These are phyloP conservation scores for Sinohyriopsis cumingii DNA, from an alignment of 2,888 invertebrate species.

Conservation along the genomic window DNA sequence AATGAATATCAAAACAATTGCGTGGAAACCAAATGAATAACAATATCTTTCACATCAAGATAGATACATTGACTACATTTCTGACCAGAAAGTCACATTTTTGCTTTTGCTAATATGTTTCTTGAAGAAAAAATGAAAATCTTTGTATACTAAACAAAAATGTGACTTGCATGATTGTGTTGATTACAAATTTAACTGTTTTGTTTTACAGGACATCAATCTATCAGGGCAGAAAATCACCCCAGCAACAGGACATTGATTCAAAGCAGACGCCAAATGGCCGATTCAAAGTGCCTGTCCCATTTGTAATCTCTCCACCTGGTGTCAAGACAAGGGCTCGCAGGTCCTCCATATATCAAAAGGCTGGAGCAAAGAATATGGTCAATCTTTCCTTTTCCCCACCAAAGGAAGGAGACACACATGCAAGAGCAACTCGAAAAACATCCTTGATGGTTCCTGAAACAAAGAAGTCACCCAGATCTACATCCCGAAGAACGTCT, in stretches of 20 bases:
- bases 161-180: too few relatives aligned
- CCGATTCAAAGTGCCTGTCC: conserved; percentile 26
- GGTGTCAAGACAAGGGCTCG: conserved; percentile 43
- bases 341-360: conserved; percentile 48
- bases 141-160: too few relatives aligned
- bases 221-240: conserved; percentile 26
- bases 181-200: neutral
- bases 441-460: too few relatives aligned
- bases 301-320: conserved; percentile 36
- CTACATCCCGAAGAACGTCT: neutral
- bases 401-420: conserved; percentile 2
- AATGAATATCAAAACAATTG: too few relatives aligned
- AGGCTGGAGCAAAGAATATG: conserved; percentile 19
- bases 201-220: conserved; percentile 38
- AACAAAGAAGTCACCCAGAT: neutral
- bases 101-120: too few relatives aligned
- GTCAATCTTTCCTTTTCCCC: neutral
- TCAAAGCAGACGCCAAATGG: neutral
- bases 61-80: too few relatives aligned
- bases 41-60: too few relatives aligned
- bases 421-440: too few relatives aligned
- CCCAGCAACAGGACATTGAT: neutral
- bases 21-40: too few relatives aligned
- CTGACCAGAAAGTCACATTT: too few relatives aligned
- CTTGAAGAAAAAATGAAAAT: too few relatives aligned